Percentiles rank a stretch among this genome's conserved stretches.
phyloP scores from a whole-genome alignment of 2,113 vertebrate species.

The Clarias macrocephalus region DNA sequence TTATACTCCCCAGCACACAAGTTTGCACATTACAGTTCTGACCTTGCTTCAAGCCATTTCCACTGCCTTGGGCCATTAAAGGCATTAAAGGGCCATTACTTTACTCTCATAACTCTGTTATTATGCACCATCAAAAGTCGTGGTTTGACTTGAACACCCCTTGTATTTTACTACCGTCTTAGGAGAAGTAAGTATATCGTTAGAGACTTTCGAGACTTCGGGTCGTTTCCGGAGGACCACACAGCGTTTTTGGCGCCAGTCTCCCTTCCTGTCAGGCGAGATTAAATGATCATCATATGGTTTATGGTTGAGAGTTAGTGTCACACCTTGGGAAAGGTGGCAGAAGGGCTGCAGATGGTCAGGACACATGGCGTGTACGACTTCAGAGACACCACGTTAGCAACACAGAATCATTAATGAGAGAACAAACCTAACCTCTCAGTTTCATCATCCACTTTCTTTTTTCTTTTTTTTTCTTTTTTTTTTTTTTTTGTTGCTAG shows the following conservation, averaged over 20 bases:
- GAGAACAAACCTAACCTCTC: slow-evolving; percentile 35
- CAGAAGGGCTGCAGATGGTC: slow-evolving; percentile 48
- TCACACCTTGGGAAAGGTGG: slow-evolving; percentile 40
- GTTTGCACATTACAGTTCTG: too few relatives aligned
- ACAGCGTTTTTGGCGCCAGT: slow-evolving; percentile 42
- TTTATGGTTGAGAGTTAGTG: slow-evolving; percentile 38
- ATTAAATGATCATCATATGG: slow-evolving; percentile 44
- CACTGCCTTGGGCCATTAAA: too few relatives aligned
- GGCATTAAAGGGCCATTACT: too few relatives aligned
- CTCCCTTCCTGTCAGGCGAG: background rate
- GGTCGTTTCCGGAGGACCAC: slow-evolving; percentile 11
- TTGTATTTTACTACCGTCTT: background rate
- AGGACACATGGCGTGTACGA: slow-evolving; percentile 51
- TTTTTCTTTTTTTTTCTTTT: background rate
- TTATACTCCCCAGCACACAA: too few relatives aligned
- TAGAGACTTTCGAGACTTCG: background rate
- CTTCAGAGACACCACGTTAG: slow-evolving; percentile 42
- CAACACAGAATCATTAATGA: slow-evolving; percentile 44
- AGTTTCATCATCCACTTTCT: slow-evolving; percentile 29
- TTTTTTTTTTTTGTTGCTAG: background rate
- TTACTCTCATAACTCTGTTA: too few relatives aligned
- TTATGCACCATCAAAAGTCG: too few relatives aligned
- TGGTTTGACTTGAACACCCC: too few relatives aligned
- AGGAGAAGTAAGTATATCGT: background rate
- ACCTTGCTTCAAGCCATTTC: too few relatives aligned